phyloP scores from a whole-genome alignment of 2,888 invertebrate species.

The Ormyrus labotus region DNA sequence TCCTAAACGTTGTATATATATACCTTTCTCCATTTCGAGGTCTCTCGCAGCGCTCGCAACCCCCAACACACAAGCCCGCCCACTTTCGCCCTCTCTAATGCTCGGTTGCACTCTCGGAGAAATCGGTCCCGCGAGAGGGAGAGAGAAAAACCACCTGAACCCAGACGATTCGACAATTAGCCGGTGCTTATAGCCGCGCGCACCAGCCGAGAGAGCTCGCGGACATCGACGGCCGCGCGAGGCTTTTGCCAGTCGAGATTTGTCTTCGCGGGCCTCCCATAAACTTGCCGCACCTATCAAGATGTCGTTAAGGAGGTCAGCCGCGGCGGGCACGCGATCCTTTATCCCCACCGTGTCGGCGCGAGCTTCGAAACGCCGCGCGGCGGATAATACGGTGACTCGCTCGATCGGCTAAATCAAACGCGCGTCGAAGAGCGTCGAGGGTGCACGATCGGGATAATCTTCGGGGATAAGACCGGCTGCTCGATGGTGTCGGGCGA shows the following conservation, averaged over 20 bases:
- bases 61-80: too few species aligned
- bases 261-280: conserved; percentile 51
- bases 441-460: not conserved
- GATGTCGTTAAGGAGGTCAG: conserved; percentile 67
- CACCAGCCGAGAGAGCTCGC: not conserved
- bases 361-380: conserved; percentile 42
- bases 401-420: conserved; percentile 44
- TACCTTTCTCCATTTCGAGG: conserved; percentile 17
- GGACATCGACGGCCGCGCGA: not conserved
- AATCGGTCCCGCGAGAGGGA: not conserved
- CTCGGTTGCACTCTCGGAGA: not conserved
- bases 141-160: not conserved
- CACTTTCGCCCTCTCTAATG: not conserved
- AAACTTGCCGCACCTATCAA: conserved; percentile 62
- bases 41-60: not conserved
- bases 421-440: not conserved
- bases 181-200: not conserved
- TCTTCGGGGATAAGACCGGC: too few species aligned
- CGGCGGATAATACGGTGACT: not conserved
- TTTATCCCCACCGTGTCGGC: not conserved
- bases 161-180: conserved; percentile 27
- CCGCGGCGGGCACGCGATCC: conserved; percentile 63
- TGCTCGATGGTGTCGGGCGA: too few species aligned
- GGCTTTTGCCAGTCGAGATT: conserved; percentile 46
- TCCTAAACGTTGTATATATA: conserved; percentile 3